A percentile compares a stretch with the other conserved stretches of the same genome.
Conservation (phyloP, 2,113 vertebrate species). For the Mobula hypostoma region DNA sequence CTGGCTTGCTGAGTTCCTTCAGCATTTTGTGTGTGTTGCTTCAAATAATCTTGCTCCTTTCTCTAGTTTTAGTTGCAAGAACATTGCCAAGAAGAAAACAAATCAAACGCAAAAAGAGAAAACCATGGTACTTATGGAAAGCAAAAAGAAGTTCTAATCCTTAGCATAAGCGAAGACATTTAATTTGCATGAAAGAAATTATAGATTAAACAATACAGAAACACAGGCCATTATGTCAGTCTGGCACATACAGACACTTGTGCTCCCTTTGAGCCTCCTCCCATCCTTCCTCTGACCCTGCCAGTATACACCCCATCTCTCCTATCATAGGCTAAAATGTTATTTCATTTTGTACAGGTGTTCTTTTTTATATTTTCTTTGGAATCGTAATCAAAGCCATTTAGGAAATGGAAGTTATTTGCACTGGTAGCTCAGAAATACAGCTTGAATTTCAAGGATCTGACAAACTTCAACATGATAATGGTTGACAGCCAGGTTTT, state of each 20-base stretch:
- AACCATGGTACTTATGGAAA: background rate
- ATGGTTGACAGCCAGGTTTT: background rate
- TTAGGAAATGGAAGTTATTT: constrained; percentile 18
- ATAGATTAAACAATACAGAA: too few species aligned
- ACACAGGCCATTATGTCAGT: too few species aligned
- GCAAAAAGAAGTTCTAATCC: background rate
- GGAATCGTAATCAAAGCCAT: background rate
- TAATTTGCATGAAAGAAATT: background rate
- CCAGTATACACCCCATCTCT: too few species aligned
- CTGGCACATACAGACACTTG: too few species aligned
- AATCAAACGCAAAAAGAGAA: background rate
- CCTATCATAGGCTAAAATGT: background rate
- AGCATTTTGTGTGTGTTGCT: background rate
- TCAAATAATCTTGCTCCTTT: background rate
- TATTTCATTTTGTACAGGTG: background rate
- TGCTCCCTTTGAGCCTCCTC: too few species aligned
- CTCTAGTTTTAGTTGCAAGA: background rate
- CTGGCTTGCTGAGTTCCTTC: too few species aligned
- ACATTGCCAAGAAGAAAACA: background rate
- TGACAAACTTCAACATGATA: background rate
- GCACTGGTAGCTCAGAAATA: background rate
- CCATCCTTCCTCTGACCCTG: too few species aligned
- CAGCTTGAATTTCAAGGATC: background rate
- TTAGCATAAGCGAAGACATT: background rate
- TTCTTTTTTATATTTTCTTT: background rate